Conservation (phyloP, 2,797 vertebrate species). For the Gymnoscopelus braueri region DNA sequence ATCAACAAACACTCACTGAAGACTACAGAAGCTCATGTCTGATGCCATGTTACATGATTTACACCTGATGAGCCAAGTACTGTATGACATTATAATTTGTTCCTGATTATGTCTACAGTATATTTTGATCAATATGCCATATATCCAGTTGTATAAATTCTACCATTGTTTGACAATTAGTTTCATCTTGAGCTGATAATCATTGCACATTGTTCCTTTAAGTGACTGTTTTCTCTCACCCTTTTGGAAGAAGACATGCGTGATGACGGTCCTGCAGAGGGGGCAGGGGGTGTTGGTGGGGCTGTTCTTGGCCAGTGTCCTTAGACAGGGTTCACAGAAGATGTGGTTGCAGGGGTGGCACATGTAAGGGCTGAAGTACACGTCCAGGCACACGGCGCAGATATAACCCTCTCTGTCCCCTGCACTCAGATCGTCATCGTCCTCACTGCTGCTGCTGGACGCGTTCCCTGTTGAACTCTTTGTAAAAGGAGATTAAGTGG, state of each 20-base stretch:
- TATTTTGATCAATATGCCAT: too few species aligned
- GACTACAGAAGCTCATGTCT: background rate
- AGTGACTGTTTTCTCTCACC: conserved; percentile 75
- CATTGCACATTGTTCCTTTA: conserved; percentile 3
- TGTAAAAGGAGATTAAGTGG: background rate
- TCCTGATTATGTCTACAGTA: background rate
- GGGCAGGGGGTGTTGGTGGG: conserved; percentile 92
- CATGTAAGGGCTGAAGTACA: conserved; percentile 96
- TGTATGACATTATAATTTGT: background rate
- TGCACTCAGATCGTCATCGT: conserved; percentile 43
- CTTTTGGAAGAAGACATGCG: conserved; percentile 93
- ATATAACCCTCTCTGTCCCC: conserved; percentile 88
- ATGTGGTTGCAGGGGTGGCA: conserved; percentile 94
- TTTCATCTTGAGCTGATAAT: background rate
- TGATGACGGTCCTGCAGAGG: conserved; percentile 90
- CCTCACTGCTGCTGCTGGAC: conserved; percentile 67
- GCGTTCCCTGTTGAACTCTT: conserved; percentile 85
- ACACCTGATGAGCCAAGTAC: background rate
- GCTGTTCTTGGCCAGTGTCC: conserved; percentile 93
- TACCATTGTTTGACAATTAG: background rate
- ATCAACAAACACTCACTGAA: conserved; percentile 19
- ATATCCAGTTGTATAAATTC: background rate
- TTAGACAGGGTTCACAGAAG: conserved; percentile 96
- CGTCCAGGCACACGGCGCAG: conserved; percentile 93
- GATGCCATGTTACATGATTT: background rate